phyloP scores from a whole-genome alignment of 2,113 vertebrate genomes.

The Urocolius indicus region DNA sequence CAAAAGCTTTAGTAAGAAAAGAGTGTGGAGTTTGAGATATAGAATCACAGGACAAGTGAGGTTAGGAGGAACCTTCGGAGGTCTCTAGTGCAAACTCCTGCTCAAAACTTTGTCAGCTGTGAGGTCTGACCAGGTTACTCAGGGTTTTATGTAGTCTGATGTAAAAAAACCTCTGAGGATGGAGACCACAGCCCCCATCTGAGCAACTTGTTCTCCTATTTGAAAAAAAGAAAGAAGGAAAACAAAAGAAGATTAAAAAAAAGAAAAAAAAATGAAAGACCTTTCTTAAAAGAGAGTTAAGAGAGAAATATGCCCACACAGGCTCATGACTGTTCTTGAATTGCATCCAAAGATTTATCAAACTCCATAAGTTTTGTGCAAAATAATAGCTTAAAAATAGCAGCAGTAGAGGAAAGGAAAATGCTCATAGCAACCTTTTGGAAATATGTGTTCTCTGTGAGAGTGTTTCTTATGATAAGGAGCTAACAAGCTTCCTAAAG shows the following conservation, averaged over 20 bases:
- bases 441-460: not conserved
- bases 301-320: not conserved
- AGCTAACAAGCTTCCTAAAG: not conserved
- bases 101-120: not conserved
- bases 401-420: not conserved
- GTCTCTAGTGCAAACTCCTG: not conserved
- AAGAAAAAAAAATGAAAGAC: not conserved
- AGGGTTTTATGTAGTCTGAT: not conserved
- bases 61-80: not conserved
- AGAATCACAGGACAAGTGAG: not conserved
- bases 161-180: not conserved
- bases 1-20: not conserved
- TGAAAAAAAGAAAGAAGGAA: not conserved
- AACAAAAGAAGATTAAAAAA: not conserved
- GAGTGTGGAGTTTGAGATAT: not conserved
- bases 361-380: not conserved
- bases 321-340: not conserved
- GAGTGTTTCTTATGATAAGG: not conserved
- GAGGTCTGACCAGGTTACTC: not conserved
- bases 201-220: not conserved
- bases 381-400: conserved; percentile 23
- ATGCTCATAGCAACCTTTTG: not conserved
- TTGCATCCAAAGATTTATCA: not conserved
- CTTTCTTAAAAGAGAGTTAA: not conserved
- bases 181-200: not conserved